These are phyloP conservation scores for Vollenhovia emeryi DNA, from an alignment of 1,140 invertebrate genomes.

Conservation along the genomic window DNA sequence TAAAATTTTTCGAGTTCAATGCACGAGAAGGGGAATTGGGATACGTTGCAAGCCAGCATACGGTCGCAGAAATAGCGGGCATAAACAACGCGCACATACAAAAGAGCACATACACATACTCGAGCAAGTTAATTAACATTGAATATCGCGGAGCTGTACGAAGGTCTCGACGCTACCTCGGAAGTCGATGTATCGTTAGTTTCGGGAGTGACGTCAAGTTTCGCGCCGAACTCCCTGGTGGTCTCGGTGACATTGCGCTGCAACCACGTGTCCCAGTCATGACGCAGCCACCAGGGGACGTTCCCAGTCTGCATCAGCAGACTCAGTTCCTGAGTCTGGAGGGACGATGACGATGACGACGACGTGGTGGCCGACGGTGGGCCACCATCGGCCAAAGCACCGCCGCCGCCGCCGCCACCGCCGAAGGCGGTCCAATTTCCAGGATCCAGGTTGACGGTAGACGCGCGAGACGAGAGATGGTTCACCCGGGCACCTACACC, in stretches of 20 bases:
- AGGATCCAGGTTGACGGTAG: conserved; percentile 63
- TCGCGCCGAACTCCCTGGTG: conserved; percentile 47
- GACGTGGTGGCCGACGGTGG: conserved; percentile 44
- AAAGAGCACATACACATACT: neutral
- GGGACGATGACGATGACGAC: conserved; percentile 58
- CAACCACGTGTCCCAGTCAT: conserved; percentile 76
- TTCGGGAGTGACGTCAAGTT: conserved; percentile 81
- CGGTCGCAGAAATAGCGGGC: neutral
- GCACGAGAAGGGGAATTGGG: neutral
- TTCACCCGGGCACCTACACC: conserved; percentile 5
- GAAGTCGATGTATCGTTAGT: conserved; percentile 73
- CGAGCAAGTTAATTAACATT: neutral
- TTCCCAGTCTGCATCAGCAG: conserved; percentile 57
- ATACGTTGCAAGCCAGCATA: neutral
- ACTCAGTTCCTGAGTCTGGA: conserved; percentile 49
- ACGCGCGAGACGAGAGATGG: neutral
- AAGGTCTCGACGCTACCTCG: conserved; percentile 77
- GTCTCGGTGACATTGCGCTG: conserved; percentile 67
- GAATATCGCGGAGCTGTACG: neutral
- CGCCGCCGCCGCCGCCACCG: conserved; percentile 20
- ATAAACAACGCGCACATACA: conserved; percentile 10
- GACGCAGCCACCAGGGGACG: conserved; percentile 70
- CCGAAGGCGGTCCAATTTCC: conserved; percentile 43
- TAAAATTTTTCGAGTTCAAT: neutral
- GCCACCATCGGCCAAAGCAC: conserved; percentile 6